Conservation (phyloP, 2,113 vertebrate species). For the Ptilonorhynchus violaceus region DNA sequence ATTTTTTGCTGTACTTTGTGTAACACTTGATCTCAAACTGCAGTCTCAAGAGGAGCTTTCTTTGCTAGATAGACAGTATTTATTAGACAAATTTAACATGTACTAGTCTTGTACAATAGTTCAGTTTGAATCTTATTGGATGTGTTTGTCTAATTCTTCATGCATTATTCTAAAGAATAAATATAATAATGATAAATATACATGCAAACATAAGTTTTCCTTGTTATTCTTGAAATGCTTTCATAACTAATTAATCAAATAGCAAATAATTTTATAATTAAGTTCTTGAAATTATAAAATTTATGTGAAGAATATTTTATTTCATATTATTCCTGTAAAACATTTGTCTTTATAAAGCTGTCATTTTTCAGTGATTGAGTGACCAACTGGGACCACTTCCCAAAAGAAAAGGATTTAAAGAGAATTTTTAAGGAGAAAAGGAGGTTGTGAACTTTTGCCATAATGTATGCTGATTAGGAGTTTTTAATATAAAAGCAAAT, state of each 20-base stretch:
- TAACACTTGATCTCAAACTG: neutral
- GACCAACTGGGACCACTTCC: neutral
- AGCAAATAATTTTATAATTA: neutral
- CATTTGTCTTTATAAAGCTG: neutral
- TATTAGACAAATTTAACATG: neutral
- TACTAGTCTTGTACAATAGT: neutral
- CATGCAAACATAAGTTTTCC: rapidly evolving
- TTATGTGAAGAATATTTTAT: neutral
- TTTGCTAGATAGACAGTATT: neutral
- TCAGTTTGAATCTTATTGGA: neutral
- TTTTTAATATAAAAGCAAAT: neutral
- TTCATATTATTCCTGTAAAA: neutral
- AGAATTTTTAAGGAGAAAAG: neutral
- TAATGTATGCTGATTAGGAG: neutral
- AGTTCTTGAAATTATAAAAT: neutral
- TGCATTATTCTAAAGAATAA: neutral
- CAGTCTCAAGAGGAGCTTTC: neutral
- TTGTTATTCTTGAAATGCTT: neutral
- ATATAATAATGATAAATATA: neutral
- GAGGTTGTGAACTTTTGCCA: neutral
- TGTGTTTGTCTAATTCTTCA: neutral
- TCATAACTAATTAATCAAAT: neutral
- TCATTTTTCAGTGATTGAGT: neutral
- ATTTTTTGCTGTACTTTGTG: neutral
- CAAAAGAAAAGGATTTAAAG: neutral